A percentile compares a stretch with the other conserved stretches of the same genome.
phyloP scores from a whole-genome alignment of 2,797 vertebrate genomes.

The Falco berigora region DNA sequence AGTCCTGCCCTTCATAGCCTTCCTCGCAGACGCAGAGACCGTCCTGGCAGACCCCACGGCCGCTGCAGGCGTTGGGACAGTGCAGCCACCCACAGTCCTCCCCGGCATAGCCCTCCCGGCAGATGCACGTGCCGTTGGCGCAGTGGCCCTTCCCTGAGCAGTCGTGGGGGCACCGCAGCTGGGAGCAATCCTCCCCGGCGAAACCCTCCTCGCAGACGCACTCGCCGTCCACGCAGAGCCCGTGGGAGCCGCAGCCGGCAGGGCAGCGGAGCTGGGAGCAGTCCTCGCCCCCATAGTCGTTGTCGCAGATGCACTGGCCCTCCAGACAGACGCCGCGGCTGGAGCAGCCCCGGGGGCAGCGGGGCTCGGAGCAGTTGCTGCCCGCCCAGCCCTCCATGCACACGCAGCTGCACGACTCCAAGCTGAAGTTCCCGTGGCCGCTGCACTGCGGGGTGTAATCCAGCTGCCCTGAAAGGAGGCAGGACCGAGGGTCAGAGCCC shows the following conservation, averaged over 20 bases:
- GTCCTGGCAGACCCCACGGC: slow-evolving; percentile 84
- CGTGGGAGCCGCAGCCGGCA: slow-evolving; percentile 85
- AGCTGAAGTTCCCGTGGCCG: slow-evolving; percentile 92
- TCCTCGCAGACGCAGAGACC: slow-evolving; percentile 89
- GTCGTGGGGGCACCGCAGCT: slow-evolving; percentile 86
- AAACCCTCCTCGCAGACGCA: slow-evolving; percentile 93
- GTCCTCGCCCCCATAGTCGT: slow-evolving; percentile 88
- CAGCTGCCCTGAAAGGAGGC: slow-evolving; percentile 79
- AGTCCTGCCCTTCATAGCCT: slow-evolving; percentile 89
- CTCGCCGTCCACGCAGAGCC: slow-evolving; percentile 91
- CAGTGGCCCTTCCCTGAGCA: slow-evolving; percentile 90
- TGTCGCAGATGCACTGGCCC: slow-evolving; percentile 91
- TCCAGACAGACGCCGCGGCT: slow-evolving; percentile 88
- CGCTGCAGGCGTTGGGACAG: slow-evolving; percentile 90
- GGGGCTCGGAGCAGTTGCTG: slow-evolving; percentile 92
- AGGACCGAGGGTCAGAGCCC: neutral
- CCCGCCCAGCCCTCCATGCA: slow-evolving; percentile 93
- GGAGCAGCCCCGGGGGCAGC: slow-evolving; percentile 89
- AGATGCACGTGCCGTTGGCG: slow-evolving; percentile 87
- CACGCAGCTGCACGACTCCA: slow-evolving; percentile 90
- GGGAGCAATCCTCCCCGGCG: slow-evolving; percentile 85
- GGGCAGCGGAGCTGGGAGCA: slow-evolving; percentile 90
- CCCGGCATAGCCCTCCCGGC: slow-evolving; percentile 85
- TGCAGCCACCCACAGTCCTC: slow-evolving; percentile 86
- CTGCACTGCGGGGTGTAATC: slow-evolving; percentile 90